Base-by-base conservation (phyloP, 2,797 vertebrate genomes). In the Sphenopsis melanotis region DNA sequence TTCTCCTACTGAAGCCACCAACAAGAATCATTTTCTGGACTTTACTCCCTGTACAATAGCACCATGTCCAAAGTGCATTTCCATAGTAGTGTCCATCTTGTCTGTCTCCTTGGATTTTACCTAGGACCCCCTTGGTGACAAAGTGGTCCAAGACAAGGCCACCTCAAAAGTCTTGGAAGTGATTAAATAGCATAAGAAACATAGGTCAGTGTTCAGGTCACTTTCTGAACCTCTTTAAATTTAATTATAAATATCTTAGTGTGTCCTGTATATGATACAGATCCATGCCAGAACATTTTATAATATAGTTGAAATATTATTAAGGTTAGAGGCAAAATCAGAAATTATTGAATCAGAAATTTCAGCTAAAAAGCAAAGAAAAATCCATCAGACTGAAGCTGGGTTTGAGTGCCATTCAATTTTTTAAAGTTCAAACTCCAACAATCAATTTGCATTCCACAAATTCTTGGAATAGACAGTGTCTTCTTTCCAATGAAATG, bases 181-280 rank as follows among this genome's bases (percentile, higher is more conserved):
- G 18, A 50, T 80, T 69, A 65, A 44, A 32, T 8, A 60, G 5
- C n/a, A 41, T 9, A 27, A 21, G 27, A 19, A 75, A 41, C 24
- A 65, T 5, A 41, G 12, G 15, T 0, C 37, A 71, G 11, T 46
- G 16, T 30, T 68, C 29, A 49, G 6, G 9, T 53, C 11, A 30
- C 8, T 52, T 71, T 49, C 32, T 36, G 18, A 8, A n/a, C 6
- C 23, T 52, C 21, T 64, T 39, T 34, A 55, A 64, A 47, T 63
- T 36, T 9, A 32, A 13, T 8, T 57, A 13, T 21, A 57, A 24
- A 29, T 49, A 46, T 19, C 14, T 11, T 71, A 49, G 6, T 20
- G 15, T 24, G 7, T 37, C 14, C 26, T 2, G 1, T 37, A n/a
- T 10, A 15, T 13, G 11, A 29, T 56, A 78, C 0, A 3, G 10